Base-by-base conservation (phyloP, 2,113 vertebrate species). In the Lates calcarifer region DNA sequence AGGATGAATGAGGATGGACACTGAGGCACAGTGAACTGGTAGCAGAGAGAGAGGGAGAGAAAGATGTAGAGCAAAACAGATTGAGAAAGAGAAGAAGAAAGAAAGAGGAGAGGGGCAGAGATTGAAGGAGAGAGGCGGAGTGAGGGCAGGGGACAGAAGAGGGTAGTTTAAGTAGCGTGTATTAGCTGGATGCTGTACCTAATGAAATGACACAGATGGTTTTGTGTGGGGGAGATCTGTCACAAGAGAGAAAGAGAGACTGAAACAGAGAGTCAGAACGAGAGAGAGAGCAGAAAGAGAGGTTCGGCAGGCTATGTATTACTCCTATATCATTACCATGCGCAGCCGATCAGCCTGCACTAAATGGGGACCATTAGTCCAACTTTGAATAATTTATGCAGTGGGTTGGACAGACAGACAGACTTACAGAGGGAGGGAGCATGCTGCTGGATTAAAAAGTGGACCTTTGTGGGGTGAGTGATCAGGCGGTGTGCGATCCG, bases 1-100 rank as follows among this genome's bases (percentile, higher is more conserved):
- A 95, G 93, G 94, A 96, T 95, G 95, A 96, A 97, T 96, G 96
- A 96, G 96, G 96, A 98, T 95, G 96, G 97, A 97, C 96, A 96
- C 93, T 80, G 70, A 93, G 95, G 95, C 94, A 95, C 94, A 94
- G 90, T 92, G 91, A 92, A 94, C 94, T 39, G 18, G 62, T 77
- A 93, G 93, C 91, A 92, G 94, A 47, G 70, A 73, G 56, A 74
- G 64, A 65, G 64, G 29, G 65, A 83, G 72, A 72, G 58, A 70
- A 71, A 79, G 55, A 80, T 74, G 82, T 33, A 94, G 94, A 93
- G 82, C 49, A 82, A 72, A 77, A 80, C 22, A 81, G 67, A 90
- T 64, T 77, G 76, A 77, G 81, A 76, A 76, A 83, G 58, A 83
- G 57, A 67, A 83, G 37, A 47, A 33, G 57, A 71, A 74, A 75